Evolutionary conservation across 2,888 invertebrate species (phyloP).

Genomic region (Dryobota labecula): DNA sequence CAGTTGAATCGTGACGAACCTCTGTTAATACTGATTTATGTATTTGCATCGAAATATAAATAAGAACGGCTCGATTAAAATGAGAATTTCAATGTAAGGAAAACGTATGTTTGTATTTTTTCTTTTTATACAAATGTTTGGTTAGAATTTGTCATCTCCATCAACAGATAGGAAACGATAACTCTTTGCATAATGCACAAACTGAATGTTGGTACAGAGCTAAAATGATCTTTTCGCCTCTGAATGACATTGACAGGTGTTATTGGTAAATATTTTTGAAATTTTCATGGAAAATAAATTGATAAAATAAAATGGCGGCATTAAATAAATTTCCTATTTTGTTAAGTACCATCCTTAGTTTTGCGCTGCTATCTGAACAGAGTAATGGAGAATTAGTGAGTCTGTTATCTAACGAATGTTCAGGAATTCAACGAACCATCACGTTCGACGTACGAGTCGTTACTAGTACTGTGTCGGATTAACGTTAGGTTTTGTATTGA

Average conservation of each 20-base stretch:
- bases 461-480: constrained; percentile 30
- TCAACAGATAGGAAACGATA: no score
- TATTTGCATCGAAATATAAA: constrained; percentile 51
- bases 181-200: no score
- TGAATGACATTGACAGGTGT: no score
- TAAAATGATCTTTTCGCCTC: no score
- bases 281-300: no score
- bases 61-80: constrained; percentile 29
- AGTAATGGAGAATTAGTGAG: constrained; percentile 9
- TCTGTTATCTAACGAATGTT: constrained; percentile 1
- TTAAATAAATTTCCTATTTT: no score
- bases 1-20: constrained; percentile 58
- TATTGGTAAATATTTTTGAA: no score
- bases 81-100: background rate
- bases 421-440: background rate
- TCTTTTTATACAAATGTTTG: background rate
- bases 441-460: background rate
- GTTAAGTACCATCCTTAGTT: background rate
- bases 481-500: background rate
- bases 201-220: no score
- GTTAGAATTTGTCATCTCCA: background rate
- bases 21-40: constrained; percentile 60
- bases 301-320: no score
- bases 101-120: background rate
- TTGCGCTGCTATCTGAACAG: background rate